Conservation (phyloP, 2,888 invertebrate genomes). For the Gryllus longicercus region DNA sequence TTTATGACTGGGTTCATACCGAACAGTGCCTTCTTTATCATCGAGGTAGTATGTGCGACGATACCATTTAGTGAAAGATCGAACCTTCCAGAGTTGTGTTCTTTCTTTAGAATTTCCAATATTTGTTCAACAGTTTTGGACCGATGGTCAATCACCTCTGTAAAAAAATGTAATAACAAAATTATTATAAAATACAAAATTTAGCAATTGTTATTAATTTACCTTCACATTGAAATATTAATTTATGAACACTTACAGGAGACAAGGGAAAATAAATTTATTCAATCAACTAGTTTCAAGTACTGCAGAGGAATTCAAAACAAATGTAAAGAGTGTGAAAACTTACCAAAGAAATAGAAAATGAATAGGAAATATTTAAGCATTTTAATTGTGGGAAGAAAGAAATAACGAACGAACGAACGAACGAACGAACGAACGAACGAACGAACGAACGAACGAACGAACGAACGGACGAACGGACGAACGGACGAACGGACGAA, state of each 20-base stretch:
- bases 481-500: no score
- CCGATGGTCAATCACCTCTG: conserved; percentile 31
- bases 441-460: no score
- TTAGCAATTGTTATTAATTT: background rate
- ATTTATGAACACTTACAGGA: background rate
- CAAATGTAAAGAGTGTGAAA: background rate
- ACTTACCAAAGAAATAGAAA: no score
- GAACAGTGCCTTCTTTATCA: conserved; percentile 41
- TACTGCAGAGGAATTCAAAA: background rate
- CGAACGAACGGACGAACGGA: no score
- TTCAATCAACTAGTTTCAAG: background rate
- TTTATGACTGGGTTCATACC: conserved; percentile 43
- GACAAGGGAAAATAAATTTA: background rate
- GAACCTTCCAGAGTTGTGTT: conserved; percentile 45
- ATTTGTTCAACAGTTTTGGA: conserved; percentile 41
- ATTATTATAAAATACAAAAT: background rate
- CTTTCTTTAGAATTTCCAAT: conserved; percentile 42
- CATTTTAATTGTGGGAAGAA: no score
- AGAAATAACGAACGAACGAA: no score
- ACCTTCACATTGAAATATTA: no score
- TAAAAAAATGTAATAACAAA: conserved; percentile 6
- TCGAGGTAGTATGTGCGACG: conserved; percentile 43
- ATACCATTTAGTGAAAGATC: conserved; percentile 43
- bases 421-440: no score
- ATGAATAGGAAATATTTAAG: no score